Base-by-base conservation (phyloP, 2,888 invertebrate genomes). In the Cataglyphis cursor region DNA sequence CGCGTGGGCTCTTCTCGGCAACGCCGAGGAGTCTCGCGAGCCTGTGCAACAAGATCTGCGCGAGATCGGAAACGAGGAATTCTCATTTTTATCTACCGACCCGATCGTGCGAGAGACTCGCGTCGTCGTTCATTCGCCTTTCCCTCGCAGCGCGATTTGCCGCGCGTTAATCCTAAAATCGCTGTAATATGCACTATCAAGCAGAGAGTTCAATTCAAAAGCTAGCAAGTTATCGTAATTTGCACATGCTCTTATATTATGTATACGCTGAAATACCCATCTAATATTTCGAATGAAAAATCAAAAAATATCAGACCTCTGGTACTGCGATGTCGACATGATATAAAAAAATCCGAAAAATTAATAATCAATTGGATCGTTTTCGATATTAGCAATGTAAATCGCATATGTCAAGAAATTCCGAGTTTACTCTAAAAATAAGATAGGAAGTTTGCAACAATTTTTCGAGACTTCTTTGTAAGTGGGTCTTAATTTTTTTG, bases 1-100 rank as follows among this genome's bases (percentile, higher is more conserved):
- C 51, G 48, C 87, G 85, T 85, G 89, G 85, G 82, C 28, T 24
- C 73, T 12, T 57, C 59, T 59, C 18, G 48, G 8, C 18, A 48
- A 3, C 10, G 24, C 10, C 28, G 41, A 24, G 41, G 28, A 15
- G 44, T 28, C 15, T 18, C 12, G 64, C 44, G 31, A 57, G 54
- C 31, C 38, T 4, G 41, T 8, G 41, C 73, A n/a, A 41, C 44
- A 61, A n/a, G 80, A 81, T 84, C n/a, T 73, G 59, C 57, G 31
- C 21, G 75, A 76, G 68, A 76, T 76, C 21, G 54, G 24, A 51
- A 76, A 41, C 38, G 68, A 76, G 54, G 41, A 68, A 76, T 68
- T 76, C 24, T 21, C 28, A 68, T 57, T 76, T 76, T 68, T 76
- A 54, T 61, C 68, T 4, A 15, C n/a, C n/a, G 24, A 44, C 35